Evolutionary conservation across 2,888 invertebrate species (phyloP).

Genomic region (Folsomia manolachei): DNA sequence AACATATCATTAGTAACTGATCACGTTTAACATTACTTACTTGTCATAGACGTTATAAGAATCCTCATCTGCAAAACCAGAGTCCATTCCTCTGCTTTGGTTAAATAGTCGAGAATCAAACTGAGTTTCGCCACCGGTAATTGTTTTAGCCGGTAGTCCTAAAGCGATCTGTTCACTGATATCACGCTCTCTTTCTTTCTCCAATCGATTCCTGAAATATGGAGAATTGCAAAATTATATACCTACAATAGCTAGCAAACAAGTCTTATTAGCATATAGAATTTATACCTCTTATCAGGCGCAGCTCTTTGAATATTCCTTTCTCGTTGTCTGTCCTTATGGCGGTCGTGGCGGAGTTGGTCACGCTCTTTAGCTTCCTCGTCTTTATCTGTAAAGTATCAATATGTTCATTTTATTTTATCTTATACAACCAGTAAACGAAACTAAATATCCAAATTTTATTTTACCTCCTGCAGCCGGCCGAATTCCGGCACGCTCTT

Average conservation of each 20-base stretch:
- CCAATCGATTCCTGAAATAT: slow-evolving; percentile 68
- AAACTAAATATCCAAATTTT: no score
- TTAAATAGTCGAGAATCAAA: slow-evolving; percentile 97
- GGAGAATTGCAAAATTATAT: not conserved
- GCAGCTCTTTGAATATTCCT: slow-evolving; percentile 89
- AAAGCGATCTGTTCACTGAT: slow-evolving; percentile 98
- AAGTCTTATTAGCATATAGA: not conserved
- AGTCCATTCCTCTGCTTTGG: slow-evolving; percentile 86
- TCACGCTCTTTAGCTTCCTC: slow-evolving; percentile 80
- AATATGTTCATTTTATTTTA: no score
- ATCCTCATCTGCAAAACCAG: slow-evolving; percentile 95
- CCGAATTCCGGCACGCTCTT: slow-evolving; percentile 83
- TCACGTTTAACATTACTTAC: slow-evolving; percentile 32
- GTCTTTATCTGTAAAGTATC: slow-evolving; percentile 57
- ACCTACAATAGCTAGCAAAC: not conserved
- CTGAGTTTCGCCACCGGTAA: slow-evolving; percentile 70
- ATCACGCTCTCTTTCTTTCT: slow-evolving; percentile 88
- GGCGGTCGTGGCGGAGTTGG: slow-evolving; percentile 79
- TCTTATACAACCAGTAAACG: no score
- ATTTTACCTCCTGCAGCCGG: slow-evolving; percentile 29
- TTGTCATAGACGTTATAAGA: slow-evolving; percentile 97
- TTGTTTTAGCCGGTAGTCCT: slow-evolving; percentile 82
- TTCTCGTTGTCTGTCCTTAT: slow-evolving; percentile 87
- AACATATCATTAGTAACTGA: no score
- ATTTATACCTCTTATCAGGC: slow-evolving; percentile 75